phyloP scores from a whole-genome alignment of 1,140 invertebrate genomes.

The Aphelenchoides fujianensis region DNA sequence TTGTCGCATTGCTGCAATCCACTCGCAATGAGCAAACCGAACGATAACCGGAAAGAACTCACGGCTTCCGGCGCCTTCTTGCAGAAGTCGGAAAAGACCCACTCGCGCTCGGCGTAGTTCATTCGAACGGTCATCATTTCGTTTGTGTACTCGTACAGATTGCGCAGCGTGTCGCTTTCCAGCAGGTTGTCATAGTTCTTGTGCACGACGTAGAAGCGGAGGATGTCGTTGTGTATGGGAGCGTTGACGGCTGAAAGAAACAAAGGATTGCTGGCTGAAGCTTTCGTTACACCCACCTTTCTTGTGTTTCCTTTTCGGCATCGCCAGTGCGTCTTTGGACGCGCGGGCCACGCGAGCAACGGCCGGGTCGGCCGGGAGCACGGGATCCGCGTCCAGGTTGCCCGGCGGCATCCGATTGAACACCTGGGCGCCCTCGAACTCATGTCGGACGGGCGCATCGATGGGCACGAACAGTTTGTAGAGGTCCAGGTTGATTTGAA shows the following conservation, averaged over 20 bases:
- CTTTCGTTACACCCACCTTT: conserved; percentile 18
- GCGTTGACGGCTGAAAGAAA: conserved; percentile 41
- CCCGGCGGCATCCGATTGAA: conserved; percentile 42
- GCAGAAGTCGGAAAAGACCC: conserved; percentile 58
- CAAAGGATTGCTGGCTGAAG: no score
- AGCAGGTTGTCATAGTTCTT: conserved; percentile 59
- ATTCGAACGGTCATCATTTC: conserved; percentile 53
- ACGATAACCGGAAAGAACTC: not conserved
- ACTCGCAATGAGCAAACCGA: not conserved
- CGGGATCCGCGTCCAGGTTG: conserved; percentile 29
- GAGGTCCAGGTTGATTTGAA: conserved; percentile 58
- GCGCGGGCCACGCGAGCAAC: not conserved
- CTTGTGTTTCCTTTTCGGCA: conserved; percentile 15
- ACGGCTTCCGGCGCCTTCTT: conserved; percentile 48
- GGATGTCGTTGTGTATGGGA: conserved; percentile 55
- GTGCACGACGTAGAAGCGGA: conserved; percentile 62
- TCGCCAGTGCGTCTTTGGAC: conserved; percentile 5
- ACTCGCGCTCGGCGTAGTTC: conserved; percentile 46
- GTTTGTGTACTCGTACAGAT: conserved; percentile 56
- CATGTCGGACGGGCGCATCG: conserved; percentile 59
- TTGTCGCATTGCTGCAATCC: conserved; percentile 45
- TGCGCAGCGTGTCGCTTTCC: conserved; percentile 53
- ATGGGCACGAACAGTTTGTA: conserved; percentile 60
- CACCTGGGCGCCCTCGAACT: conserved; percentile 45
- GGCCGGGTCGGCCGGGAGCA: not conserved